Conservation (phyloP, 2,797 vertebrate species). For the Melanotaenia boesemani region DNA sequence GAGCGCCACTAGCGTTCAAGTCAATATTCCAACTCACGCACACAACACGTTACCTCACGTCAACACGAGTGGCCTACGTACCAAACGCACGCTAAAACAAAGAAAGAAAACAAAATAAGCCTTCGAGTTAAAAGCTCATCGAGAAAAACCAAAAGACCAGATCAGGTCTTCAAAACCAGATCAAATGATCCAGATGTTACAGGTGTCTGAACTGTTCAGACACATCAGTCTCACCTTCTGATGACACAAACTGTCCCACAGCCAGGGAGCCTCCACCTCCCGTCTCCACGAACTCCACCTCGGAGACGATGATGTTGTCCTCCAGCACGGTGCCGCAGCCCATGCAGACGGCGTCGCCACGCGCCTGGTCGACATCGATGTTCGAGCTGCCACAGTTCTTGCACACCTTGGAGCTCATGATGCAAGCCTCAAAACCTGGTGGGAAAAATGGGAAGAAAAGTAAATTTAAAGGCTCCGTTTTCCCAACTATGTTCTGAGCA, state of each 20-base stretch:
- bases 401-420: constrained; percentile 90
- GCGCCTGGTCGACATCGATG: constrained; percentile 92
- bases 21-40: too few species aligned
- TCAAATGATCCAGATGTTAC: too few species aligned
- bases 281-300: constrained; percentile 96
- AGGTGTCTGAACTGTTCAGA: too few species aligned
- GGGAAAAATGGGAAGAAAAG: not conserved
- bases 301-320: constrained; percentile 98
- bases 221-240: constrained; percentile 86
- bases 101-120: too few species aligned
- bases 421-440: constrained; percentile 35
- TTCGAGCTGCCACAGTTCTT: constrained; percentile 90
- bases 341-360: constrained; percentile 94
- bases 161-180: too few species aligned
- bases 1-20: too few species aligned
- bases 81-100: too few species aligned
- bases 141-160: too few species aligned
- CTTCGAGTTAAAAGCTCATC: too few species aligned
- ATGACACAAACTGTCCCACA: constrained; percentile 93
- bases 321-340: constrained; percentile 95
- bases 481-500: too few species aligned
- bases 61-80: too few species aligned
- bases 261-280: constrained; percentile 92
- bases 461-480: not conserved
- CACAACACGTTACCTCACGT: too few species aligned